Base-by-base conservation (phyloP, 2,797 vertebrate genomes). In the Cheirogaleus major region DNA sequence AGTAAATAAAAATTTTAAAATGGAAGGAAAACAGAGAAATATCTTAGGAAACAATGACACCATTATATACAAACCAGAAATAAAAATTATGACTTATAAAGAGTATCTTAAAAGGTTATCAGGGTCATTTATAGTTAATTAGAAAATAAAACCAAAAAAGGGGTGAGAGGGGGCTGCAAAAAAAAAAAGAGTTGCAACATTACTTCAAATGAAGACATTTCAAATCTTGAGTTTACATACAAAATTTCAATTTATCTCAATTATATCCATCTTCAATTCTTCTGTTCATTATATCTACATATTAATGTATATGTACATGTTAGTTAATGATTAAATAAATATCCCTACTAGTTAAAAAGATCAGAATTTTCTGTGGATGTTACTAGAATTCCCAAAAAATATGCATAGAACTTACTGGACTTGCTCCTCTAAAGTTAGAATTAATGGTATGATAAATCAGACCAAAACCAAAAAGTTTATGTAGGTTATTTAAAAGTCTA, bases 51-150 rank as follows among this genome's bases (percentile, higher is more conserved):
- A 86, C n/a, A 93, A 86, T 45, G 69, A 69, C 55, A 61, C 10
- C 32, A 52, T 65, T 69, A 90, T 12, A 61, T 35, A 82, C 2
- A 61, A 89, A 90, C 4, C 55, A 86, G 48, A 61, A 86, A 76
- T 87, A 76, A 93, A 90, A 96, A 76, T 35, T 30, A 59, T 48
- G n/a, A 92, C 57, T 84, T 92, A 50, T 27, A 61, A 88, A 75
- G 18, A 89, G 12, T 45, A 89, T 35, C 13, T 89, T 65, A 50
- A 65, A 88, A 89, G 11, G 41, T 32, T 50, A 57, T 86, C 10
- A 75, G 38, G 70, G 30, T 79, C 32, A 65, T 48, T 91, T 91
- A 72, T 45, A 83, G 82, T 48, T 91, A 94, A 75, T 30, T 61
- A 79, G 73, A 93, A 91, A 70, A 72, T 57, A 41, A 9, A 45